Conservation (phyloP, 2,888 invertebrate genomes). For the Cerceris ruficornis region DNA sequence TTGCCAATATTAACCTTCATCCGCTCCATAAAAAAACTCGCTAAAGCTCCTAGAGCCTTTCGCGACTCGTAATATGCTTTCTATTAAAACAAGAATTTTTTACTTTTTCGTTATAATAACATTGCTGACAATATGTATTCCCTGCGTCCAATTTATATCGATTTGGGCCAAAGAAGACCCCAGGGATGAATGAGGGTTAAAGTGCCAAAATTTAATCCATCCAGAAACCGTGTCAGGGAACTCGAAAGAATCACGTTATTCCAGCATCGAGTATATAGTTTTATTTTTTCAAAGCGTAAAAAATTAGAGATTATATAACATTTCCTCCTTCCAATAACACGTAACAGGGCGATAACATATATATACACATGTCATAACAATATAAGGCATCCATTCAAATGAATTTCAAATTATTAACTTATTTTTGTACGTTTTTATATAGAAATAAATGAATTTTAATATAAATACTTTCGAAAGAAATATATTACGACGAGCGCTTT, state of each 20-base stretch:
- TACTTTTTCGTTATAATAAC: no score
- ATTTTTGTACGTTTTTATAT: constrained; percentile 39
- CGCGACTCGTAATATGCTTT: no score
- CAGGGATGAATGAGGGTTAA: no score
- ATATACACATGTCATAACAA: constrained; percentile 2
- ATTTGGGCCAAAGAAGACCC: no score
- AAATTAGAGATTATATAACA: constrained; percentile 26
- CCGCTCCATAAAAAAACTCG: no score
- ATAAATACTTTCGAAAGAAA: constrained; percentile 21
- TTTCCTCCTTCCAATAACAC: constrained; percentile 41
- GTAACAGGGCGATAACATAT: constrained; percentile 26
- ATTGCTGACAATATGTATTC: no score
- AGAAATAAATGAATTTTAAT: constrained; percentile 42
- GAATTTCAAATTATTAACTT: constrained; percentile 40
- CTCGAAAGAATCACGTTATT: neutral
- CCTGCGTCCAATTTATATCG: no score
- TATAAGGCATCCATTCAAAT: constrained; percentile 23
- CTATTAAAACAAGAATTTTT: no score
- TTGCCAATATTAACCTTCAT: no score
- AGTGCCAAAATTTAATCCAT: no score
- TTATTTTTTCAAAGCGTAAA: constrained; percentile 31
- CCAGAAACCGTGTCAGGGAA: no score
- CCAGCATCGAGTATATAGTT: constrained; percentile 23
- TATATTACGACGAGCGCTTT: neutral
- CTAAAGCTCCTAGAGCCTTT: no score